A percentile compares a stretch with the other conserved stretches of the same genome.
phyloP scores from a whole-genome alignment of 2,797 vertebrate species.

The Salarias fasciatus region DNA sequence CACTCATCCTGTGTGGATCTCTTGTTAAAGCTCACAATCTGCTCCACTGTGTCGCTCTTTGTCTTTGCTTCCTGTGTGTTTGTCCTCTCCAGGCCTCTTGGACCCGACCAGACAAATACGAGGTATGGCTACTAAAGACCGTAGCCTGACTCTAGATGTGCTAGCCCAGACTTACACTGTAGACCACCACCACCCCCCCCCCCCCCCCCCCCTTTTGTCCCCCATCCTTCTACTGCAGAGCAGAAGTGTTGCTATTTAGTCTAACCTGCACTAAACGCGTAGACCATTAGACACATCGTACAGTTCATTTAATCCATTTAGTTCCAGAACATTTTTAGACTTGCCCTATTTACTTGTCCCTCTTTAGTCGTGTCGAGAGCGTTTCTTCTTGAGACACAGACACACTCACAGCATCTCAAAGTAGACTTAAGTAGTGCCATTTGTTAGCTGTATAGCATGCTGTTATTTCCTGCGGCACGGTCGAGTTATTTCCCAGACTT shows the following conservation, averaged over 20 bases:
- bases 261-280: constrained; percentile 37
- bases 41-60: constrained; percentile 77
- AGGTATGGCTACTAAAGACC: constrained; percentile 92
- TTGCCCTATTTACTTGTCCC: constrained; percentile 46
- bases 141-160: constrained; percentile 82
- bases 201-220: too few relatives aligned
- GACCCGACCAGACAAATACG: constrained; percentile 97
- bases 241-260: constrained; percentile 64
- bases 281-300: constrained; percentile 50
- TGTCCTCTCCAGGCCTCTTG: constrained; percentile 97
- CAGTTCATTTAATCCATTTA: constrained; percentile 68
- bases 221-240: constrained; percentile 55
- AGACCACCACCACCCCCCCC: constrained; percentile 35
- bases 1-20: background rate
- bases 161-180: constrained; percentile 45
- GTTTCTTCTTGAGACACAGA: constrained; percentile 27
- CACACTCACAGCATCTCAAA: constrained; percentile 10
- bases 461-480: constrained; percentile 41
- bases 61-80: constrained; percentile 77
- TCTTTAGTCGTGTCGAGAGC: background rate
- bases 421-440: constrained; percentile 1
- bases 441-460: background rate
- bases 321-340: constrained; percentile 59
- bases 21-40: constrained; percentile 55
- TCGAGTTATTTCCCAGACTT: constrained; percentile 37